Evolutionary conservation across 2,113 vertebrate genomes (phyloP).

Genomic region (Ictalurus furcatus): DNA sequence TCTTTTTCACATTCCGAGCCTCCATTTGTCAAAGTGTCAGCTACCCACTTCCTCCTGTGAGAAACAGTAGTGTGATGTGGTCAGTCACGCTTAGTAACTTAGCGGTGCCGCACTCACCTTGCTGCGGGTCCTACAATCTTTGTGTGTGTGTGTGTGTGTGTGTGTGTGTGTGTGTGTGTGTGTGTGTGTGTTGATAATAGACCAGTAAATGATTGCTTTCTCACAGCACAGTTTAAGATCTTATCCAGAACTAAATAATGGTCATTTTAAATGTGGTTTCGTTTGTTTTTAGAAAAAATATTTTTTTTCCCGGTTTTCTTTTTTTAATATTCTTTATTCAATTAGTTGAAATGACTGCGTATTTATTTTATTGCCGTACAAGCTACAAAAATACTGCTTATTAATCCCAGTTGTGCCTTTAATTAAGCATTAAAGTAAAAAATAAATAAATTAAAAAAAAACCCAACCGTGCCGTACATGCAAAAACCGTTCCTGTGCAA

Average conservation of each 20-base stretch:
- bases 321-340: background rate
- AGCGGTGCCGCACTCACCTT: slow-evolving; percentile 19
- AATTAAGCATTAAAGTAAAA: background rate
- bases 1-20: slow-evolving; percentile 72
- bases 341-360: background rate
- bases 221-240: background rate
- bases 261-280: background rate
- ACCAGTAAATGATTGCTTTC: slow-evolving; percentile 3
- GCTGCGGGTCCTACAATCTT: background rate
- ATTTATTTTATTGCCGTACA: background rate
- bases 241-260: background rate
- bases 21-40: slow-evolving; percentile 65
- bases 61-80: slow-evolving; percentile 37
- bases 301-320: background rate
- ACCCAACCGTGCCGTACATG: background rate
- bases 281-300: background rate
- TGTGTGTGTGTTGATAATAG: background rate
- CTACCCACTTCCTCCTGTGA: slow-evolving; percentile 45
- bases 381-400: background rate
- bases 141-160: background rate
- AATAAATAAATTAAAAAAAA: background rate
- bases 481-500: slow-evolving; percentile 14
- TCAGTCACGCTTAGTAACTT: slow-evolving; percentile 33
- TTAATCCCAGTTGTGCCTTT: slow-evolving; percentile 13
- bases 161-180: too few relatives aligned